These are phyloP conservation scores for Turritopsis dohrnii DNA, from an alignment of 30 jellyfish, hydroid and myxozoan genomes.

Conservation along the genomic window DNA sequence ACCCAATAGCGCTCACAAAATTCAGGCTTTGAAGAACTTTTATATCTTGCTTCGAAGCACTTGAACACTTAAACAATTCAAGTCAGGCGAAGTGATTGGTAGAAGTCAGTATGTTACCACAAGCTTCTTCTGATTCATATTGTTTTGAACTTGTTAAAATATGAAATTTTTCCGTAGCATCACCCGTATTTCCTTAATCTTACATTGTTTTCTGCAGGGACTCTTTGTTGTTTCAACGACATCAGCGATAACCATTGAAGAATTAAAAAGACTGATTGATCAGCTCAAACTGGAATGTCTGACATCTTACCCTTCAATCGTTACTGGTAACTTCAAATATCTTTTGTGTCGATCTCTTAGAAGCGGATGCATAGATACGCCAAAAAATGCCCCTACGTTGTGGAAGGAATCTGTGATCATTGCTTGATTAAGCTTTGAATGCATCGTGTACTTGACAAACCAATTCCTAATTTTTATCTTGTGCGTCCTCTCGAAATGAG, in stretches of 20 bases:
- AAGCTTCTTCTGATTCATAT: too few relatives aligned
- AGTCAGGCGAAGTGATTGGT: too few relatives aligned
- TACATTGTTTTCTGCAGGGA: not conserved
- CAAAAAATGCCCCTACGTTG: not conserved
- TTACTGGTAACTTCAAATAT: not conserved
- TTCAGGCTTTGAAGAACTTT: too few relatives aligned
- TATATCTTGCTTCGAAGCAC: too few relatives aligned
- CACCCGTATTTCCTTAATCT: not conserved
- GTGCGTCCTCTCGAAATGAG: too few relatives aligned
- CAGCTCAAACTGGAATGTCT: not conserved
- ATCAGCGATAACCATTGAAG: not conserved
- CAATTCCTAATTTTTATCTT: too few relatives aligned
- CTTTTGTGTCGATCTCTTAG: not conserved
- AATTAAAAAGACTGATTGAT: not conserved
- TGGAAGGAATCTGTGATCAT: not conserved
- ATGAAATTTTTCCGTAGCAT: too few relatives aligned
- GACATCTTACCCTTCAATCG: not conserved
- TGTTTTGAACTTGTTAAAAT: too few relatives aligned
- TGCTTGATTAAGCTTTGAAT: not conserved
- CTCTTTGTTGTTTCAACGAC: not conserved
- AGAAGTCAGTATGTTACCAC: too few relatives aligned
- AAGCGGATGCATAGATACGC: not conserved
- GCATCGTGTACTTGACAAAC: too few relatives aligned
- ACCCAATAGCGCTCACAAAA: too few relatives aligned
- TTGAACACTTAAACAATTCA: too few relatives aligned